phyloP scores from a whole-genome alignment of 2,888 invertebrate species.

The Steinernema carpocapsae region DNA sequence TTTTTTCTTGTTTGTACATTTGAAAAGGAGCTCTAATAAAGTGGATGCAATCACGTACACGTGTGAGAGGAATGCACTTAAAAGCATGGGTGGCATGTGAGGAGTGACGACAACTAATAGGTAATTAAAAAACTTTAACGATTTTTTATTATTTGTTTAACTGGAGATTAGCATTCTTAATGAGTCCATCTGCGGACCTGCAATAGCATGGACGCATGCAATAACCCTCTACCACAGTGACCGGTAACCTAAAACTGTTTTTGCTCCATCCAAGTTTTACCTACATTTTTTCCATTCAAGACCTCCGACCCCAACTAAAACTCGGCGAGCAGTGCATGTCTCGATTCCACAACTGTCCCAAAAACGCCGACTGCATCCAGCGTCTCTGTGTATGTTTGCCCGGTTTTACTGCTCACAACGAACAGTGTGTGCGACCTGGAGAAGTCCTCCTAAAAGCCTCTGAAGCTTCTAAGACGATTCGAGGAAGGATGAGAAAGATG shows the following conservation, averaged over 20 bases:
- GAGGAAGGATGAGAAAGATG: conserved; percentile 43
- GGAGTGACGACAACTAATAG: background rate
- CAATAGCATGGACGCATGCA: background rate
- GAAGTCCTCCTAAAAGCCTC: background rate
- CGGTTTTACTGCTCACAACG: conserved; percentile 33
- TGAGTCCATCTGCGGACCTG: background rate
- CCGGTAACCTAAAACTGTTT: too few species aligned
- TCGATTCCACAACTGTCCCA: conserved; percentile 38
- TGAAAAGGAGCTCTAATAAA: too few species aligned
- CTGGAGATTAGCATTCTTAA: background rate
- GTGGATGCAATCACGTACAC: too few species aligned
- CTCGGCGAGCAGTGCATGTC: background rate
- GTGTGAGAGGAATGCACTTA: too few species aligned
- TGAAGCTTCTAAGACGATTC: background rate
- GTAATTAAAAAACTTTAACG: too few species aligned
- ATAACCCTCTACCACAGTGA: too few species aligned
- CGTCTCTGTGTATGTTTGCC: conserved; percentile 42
- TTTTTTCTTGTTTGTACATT: conserved; percentile 19
- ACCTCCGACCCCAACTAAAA: background rate
- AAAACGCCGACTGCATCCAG: conserved; percentile 39
- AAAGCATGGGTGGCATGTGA: too few species aligned
- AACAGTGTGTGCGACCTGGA: conserved; percentile 35
- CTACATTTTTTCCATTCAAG: background rate
- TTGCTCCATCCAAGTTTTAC: background rate
- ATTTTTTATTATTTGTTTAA: too few species aligned